These are phyloP conservation scores for Tupaia chinensis DNA, from an alignment of 2,113 vertebrate species.

Conservation along the genomic window DNA sequence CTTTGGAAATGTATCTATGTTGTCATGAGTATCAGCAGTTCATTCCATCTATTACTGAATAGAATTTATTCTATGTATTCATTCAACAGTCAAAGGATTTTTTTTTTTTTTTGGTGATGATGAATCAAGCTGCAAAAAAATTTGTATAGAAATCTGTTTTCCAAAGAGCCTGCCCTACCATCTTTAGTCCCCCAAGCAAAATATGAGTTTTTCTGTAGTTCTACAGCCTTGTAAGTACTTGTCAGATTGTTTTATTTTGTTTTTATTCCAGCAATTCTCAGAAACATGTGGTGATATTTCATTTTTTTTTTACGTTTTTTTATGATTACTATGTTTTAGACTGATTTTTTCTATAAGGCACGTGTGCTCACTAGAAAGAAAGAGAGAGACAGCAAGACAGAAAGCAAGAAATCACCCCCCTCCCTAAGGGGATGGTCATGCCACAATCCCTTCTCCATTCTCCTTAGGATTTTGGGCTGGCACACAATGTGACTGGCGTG, in stretches of 20 bases:
- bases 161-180: not conserved
- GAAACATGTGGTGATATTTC: not conserved
- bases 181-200: not conserved
- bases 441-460: too few species aligned
- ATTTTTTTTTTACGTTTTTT: not conserved
- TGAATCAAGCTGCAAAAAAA: not conserved
- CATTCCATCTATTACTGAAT: not conserved
- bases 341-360: too few species aligned
- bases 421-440: too few species aligned
- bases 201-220: not conserved
- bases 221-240: not conserved
- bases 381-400: too few species aligned
- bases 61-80: not conserved
- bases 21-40: not conserved
- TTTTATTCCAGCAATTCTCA: constrained; percentile 12
- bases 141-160: not conserved
- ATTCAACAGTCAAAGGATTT: not conserved
- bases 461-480: too few species aligned
- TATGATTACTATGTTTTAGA: too few species aligned
- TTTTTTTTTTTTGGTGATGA: not conserved
- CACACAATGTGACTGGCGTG: too few species aligned
- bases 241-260: not conserved
- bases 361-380: too few species aligned
- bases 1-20: not conserved
- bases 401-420: too few species aligned